phyloP scores from a whole-genome alignment of 1,140 invertebrate species.

The Brachionus manjavacas region DNA sequence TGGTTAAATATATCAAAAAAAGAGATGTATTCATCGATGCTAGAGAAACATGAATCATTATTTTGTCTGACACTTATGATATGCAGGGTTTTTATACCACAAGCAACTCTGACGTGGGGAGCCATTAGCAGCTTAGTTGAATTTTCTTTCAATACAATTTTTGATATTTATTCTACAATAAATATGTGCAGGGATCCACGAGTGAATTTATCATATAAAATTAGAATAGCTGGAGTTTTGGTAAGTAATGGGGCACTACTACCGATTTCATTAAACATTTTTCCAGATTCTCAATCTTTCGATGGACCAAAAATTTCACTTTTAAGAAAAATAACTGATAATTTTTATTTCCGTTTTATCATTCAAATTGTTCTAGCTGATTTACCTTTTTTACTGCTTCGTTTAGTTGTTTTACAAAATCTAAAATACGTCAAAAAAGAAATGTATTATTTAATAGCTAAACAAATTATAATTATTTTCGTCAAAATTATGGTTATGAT shows the following conservation, averaged over 20 bases:
- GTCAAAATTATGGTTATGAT: slow-evolving; percentile 7
- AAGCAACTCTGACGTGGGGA: slow-evolving; percentile 12
- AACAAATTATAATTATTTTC: slow-evolving; percentile 18
- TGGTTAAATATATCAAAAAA: background rate
- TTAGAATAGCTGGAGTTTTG: background rate
- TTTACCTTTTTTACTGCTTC: background rate
- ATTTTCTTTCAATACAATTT: slow-evolving; percentile 32
- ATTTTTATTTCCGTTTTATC: slow-evolving; percentile 25
- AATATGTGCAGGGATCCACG: slow-evolving; percentile 6
- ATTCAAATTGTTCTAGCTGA: slow-evolving; percentile 26
- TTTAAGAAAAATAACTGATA: slow-evolving; percentile 5
- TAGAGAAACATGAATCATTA: slow-evolving; percentile 7
- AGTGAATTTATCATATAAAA: background rate
- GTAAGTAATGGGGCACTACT: slow-evolving; percentile 3
- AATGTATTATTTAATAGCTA: slow-evolving; percentile 30
- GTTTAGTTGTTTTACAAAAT: slow-evolving; percentile 9
- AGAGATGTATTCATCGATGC: background rate
- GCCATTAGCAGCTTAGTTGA: slow-evolving; percentile 16
- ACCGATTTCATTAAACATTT: background rate
- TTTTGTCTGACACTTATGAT: background rate
- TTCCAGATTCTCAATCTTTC: background rate
- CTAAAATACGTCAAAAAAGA: slow-evolving; percentile 34
- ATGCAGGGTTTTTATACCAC: slow-evolving; percentile 4
- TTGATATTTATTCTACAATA: slow-evolving; percentile 10
- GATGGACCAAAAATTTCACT: background rate